Base-by-base conservation (phyloP, 2,888 invertebrate genomes). In the Andrena hattorfiana region DNA sequence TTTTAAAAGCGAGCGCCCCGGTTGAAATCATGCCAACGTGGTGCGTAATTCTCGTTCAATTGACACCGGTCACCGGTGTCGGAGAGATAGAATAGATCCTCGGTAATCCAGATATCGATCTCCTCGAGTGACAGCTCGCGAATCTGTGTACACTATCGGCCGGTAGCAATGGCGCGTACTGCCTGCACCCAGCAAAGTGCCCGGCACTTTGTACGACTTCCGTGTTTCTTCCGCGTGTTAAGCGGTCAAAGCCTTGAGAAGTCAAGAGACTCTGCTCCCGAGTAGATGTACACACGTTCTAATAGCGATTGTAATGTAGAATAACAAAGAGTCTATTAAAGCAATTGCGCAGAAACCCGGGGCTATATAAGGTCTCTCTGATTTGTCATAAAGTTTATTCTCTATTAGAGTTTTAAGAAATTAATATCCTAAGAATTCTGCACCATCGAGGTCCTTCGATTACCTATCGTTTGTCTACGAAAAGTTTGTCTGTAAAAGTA, bases 211-310 rank as follows among this genome's bases (percentile, higher is more conserved):
- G 48, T 79, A 81, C 7, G 80, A 76, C 75, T 85, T 79, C 77
- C 35, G 68, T 59, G 28, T 66, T 76, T 85, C 26, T 59, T 66
- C 71, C 71, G 70, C 67, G 26, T 67, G 35, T 67, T 63, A 67
- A 59, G 54, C 76, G 76, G 71, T 71, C 74, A 77, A 68, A 79
- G 62, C 60, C 51, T 76, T 77, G 72, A 76, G 66, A 88, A 87
- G 87, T 77, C 81, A 67, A 78, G 56, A 49, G 56, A 68, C 26
- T 49, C 35, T 16, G 56, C 30, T n/a, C 13, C 49, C 30, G 56
- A 23, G n/a, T 16, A 51, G 32, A 63, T 32, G 48, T 71, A n/a
- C 23, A 49, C 16, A 4, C 7, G 4, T 4, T 49, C 35, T 54
- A 32, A 23, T 30, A 5, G 35, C 8, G 5, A n/a, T 67, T 54